Evolutionary conservation across 2,888 invertebrate genomes (phyloP).

Genomic region (Rhamphomyia laevipes): DNA sequence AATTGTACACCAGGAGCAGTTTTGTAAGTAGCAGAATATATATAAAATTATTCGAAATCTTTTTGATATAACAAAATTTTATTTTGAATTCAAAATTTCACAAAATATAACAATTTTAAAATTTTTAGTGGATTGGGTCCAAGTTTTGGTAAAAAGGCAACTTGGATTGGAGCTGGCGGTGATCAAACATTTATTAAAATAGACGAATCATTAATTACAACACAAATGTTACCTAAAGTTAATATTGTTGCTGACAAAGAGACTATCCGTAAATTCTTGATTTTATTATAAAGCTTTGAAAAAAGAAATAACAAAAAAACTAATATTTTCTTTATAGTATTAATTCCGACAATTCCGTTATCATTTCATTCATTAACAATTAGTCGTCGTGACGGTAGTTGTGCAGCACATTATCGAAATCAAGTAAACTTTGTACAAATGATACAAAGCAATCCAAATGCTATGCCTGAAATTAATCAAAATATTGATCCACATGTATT

Average conservation of each 20-base stretch:
- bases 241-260: slow-evolving; percentile 80
- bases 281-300: slow-evolving; percentile 7
- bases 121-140: slow-evolving; percentile 55
- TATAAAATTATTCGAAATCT: neutral
- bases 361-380: slow-evolving; percentile 81
- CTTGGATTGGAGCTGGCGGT: slow-evolving; percentile 90
- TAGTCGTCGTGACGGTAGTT: slow-evolving; percentile 77
- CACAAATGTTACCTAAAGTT: slow-evolving; percentile 74
- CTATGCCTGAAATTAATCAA: slow-evolving; percentile 31
- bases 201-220: slow-evolving; percentile 86
- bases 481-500: slow-evolving; percentile 25
- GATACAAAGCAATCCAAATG: slow-evolving; percentile 45
- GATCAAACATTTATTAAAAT: slow-evolving; percentile 91
- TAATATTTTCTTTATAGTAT: slow-evolving; percentile 43
- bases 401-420: slow-evolving; percentile 71
- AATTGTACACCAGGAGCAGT: slow-evolving; percentile 36
- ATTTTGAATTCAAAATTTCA: neutral
- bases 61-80: neutral
- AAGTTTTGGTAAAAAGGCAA: slow-evolving; percentile 74
- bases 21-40: slow-evolving; percentile 24
- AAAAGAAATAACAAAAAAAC: neutral
- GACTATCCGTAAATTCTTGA: slow-evolving; percentile 54
- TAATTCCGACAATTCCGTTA: slow-evolving; percentile 69
- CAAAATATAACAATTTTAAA: slow-evolving; percentile 15
- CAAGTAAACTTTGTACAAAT: slow-evolving; percentile 71